These are phyloP conservation scores for Mactromeris polynyma DNA, from an alignment of 2,888 invertebrate genomes.

Conservation along the genomic window DNA sequence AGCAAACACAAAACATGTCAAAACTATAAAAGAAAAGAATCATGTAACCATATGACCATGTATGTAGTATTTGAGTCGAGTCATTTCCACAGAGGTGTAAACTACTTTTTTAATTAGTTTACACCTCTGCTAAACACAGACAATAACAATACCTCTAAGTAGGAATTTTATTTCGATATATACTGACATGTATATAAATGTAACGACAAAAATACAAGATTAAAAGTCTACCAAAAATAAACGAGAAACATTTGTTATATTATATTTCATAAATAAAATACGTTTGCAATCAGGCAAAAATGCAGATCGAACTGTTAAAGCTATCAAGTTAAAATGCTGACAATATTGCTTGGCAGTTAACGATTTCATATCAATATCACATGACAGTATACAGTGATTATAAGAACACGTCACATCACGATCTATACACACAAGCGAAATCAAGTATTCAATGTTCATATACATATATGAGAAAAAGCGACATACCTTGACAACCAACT, in stretches of 20 bases:
- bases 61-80: too few relatives aligned
- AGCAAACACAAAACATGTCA: too few relatives aligned
- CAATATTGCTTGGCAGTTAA: not conserved
- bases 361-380: not conserved
- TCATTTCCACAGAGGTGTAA: too few relatives aligned
- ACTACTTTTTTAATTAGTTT: too few relatives aligned
- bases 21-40: too few relatives aligned
- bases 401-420: not conserved
- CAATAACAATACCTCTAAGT: not conserved
- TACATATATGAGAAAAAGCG: not conserved
- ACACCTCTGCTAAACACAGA: too few relatives aligned
- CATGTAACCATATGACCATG: too few relatives aligned
- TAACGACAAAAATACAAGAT: not conserved
- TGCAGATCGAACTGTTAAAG: not conserved
- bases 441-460: not conserved
- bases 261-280: not conserved
- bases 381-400: not conserved
- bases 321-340: not conserved
- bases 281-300: not conserved
- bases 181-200: not conserved
- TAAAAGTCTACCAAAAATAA: not conserved
- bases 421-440: not conserved
- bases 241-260: not conserved
- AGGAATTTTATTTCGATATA: constrained; percentile 9
- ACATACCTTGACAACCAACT: not conserved